phyloP scores from a whole-genome alignment of 2,888 invertebrate genomes.

The Lepas anatifera region DNA sequence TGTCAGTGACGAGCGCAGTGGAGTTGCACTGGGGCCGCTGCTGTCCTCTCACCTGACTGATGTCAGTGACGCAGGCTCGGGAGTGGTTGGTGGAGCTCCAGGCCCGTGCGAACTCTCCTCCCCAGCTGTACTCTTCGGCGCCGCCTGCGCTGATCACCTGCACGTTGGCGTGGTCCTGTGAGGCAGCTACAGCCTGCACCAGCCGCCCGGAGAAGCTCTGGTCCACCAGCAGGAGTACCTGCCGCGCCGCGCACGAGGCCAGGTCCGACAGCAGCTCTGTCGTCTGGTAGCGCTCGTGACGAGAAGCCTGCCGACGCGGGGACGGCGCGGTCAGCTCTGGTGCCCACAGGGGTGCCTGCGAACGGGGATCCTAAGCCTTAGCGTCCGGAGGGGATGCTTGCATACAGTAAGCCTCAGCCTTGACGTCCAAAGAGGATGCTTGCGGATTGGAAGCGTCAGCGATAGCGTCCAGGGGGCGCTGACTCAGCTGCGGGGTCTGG shows the following conservation, averaged over 20 bases:
- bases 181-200: constrained; percentile 31
- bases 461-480: too few species aligned
- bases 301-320: constrained; percentile 33
- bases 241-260: constrained; percentile 35
- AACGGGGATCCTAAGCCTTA: too few species aligned
- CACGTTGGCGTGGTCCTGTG: constrained; percentile 32
- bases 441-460: too few species aligned
- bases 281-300: constrained; percentile 37
- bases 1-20: not conserved
- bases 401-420: not conserved
- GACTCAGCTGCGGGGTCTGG: too few species aligned
- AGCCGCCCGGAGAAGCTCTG: constrained; percentile 38
- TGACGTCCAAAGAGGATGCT: too few species aligned
- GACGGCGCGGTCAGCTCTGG: too few species aligned
- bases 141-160: constrained; percentile 29
- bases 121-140: constrained; percentile 32
- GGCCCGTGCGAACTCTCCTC: constrained; percentile 32
- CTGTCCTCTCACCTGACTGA: constrained; percentile 24
- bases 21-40: too few species aligned
- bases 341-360: too few species aligned
- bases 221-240: constrained; percentile 38
- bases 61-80: constrained; percentile 32
- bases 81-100: constrained; percentile 33
- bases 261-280: constrained; percentile 39
- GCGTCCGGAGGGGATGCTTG: too few species aligned